These are phyloP conservation scores for Trididemnum nubilum DNA, from an alignment of 23 tunicate genomes.

Conservation along the genomic window DNA sequence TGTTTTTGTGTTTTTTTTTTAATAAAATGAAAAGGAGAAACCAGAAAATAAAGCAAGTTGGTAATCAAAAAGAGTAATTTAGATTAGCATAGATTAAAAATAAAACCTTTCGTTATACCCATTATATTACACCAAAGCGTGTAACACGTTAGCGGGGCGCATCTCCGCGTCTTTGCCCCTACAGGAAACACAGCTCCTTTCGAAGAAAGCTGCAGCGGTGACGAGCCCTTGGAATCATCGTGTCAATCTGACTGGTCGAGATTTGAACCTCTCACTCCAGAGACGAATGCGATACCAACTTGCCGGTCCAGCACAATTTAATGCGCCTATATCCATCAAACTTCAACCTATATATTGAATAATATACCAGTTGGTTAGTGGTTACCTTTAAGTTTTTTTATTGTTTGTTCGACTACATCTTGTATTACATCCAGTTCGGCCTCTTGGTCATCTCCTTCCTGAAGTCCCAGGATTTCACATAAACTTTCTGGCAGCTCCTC, in stretches of 20 bases:
- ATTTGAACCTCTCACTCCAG: neutral
- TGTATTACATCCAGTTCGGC: constrained; percentile 25
- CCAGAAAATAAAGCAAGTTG: too few relatives aligned
- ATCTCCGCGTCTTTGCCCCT: neutral
- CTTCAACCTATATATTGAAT: too few relatives aligned
- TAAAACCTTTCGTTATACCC: neutral
- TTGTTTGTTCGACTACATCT: constrained; percentile 14
- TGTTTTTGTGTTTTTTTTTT: too few relatives aligned
- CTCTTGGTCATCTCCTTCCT: neutral
- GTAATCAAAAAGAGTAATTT: too few relatives aligned
- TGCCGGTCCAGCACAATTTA: too few relatives aligned
- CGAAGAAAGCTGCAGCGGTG: neutral
- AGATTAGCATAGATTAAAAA: too few relatives aligned
- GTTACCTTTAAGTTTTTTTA: constrained; percentile 10
- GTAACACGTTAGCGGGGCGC: neutral
- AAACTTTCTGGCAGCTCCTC: constrained; percentile 36
- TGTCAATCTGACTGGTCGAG: neutral
- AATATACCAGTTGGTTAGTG: too few relatives aligned
- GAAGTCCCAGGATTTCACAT: constrained; percentile 11
- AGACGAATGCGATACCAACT: too few relatives aligned
- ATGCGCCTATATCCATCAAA: too few relatives aligned
- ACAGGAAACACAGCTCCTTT: neutral
- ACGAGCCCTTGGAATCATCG: neutral
- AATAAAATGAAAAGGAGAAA: too few relatives aligned
- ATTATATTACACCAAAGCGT: neutral